Conservation (phyloP, 2,797 vertebrate species). For the Rhinichthys osculus region DNA sequence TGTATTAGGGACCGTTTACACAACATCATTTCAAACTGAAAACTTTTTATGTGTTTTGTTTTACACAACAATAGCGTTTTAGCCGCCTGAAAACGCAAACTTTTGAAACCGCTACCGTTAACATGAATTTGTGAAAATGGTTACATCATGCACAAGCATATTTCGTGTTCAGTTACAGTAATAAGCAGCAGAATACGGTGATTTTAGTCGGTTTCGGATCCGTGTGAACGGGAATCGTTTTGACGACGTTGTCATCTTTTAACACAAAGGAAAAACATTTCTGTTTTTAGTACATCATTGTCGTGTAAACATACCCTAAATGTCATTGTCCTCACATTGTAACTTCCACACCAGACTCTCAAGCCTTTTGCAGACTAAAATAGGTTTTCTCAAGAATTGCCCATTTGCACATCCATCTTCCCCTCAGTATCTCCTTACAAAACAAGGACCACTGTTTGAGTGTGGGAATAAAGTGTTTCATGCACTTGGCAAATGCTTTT, state of each 20-base stretch:
- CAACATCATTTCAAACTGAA: neutral
- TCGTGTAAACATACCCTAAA: neutral
- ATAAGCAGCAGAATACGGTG: neutral
- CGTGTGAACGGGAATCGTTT: neutral
- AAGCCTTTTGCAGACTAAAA: neutral
- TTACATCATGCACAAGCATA: neutral
- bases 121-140: neutral
- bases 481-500: neutral
- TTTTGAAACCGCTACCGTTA: neutral
- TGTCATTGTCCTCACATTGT: neutral
- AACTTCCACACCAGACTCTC: neutral
- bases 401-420: neutral
- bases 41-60: neutral
- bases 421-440: neutral
- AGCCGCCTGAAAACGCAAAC: neutral
- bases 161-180: neutral
- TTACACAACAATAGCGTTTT: neutral
- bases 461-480: neutral
- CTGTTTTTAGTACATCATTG: neutral
- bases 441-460: neutral
- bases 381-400: neutral
- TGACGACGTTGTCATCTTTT: neutral
- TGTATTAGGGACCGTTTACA: neutral
- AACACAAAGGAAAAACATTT: neutral
- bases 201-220: neutral